Evolutionary conservation across 2,888 invertebrate genomes (phyloP).

Genomic region (Chouioia cunea): DNA sequence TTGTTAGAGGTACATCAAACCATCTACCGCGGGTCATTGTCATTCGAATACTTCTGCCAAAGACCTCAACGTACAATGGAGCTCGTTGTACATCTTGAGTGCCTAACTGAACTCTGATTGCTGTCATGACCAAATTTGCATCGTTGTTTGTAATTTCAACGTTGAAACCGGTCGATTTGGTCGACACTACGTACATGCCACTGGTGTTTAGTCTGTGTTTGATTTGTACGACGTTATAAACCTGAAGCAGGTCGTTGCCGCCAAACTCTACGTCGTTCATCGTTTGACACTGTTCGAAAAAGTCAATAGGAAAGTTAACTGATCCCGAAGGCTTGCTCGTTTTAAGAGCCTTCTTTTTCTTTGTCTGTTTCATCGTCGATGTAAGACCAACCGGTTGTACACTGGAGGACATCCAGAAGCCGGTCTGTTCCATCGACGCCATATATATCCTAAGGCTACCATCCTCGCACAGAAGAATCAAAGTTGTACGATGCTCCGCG

Average conservation of each 20-base stretch:
- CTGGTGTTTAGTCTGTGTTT: slow-evolving; percentile 89
- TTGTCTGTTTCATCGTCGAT: slow-evolving; percentile 73
- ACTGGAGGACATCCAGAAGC: slow-evolving; percentile 78
- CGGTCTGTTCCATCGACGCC: slow-evolving; percentile 86
- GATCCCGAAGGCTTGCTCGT: slow-evolving; percentile 75
- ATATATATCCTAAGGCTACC: slow-evolving; percentile 95
- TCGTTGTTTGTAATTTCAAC: slow-evolving; percentile 91
- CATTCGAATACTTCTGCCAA: slow-evolving; percentile 82
- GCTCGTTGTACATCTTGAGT: slow-evolving; percentile 84
- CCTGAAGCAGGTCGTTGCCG: slow-evolving; percentile 93
- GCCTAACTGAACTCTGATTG: slow-evolving; percentile 88
- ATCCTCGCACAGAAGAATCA: slow-evolving; percentile 95
- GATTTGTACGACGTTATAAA: slow-evolving; percentile 93
- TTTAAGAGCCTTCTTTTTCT: slow-evolving; percentile 74
- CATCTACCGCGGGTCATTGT: slow-evolving; percentile 84
- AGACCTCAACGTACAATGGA: slow-evolving; percentile 83
- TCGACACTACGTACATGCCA: slow-evolving; percentile 93
- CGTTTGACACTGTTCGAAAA: slow-evolving; percentile 94
- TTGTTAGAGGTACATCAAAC: slow-evolving; percentile 95
- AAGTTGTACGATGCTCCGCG: slow-evolving; percentile 86
- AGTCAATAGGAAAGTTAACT: slow-evolving; percentile 92
- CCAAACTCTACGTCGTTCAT: slow-evolving; percentile 95
- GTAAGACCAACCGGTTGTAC: slow-evolving; percentile 76
- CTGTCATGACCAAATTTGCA: slow-evolving; percentile 89
- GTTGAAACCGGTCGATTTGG: slow-evolving; percentile 89